These are phyloP conservation scores for Tor tambroides DNA, from an alignment of 2,113 vertebrate genomes.

Conservation along the genomic window DNA sequence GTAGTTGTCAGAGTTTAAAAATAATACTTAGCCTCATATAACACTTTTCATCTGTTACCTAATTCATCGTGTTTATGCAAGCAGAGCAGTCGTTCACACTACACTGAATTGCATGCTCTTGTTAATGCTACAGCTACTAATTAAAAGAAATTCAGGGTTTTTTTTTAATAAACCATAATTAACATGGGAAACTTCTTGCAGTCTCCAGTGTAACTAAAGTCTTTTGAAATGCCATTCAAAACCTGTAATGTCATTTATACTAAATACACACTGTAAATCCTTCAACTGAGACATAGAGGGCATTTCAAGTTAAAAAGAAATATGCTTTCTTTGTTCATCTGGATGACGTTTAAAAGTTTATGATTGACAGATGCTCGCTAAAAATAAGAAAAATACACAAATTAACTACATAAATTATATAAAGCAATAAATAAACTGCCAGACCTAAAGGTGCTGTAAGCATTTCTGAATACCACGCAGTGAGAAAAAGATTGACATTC, in stretches of 20 bases:
- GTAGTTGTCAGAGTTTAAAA: constrained; percentile 23
- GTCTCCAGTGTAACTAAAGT: background rate
- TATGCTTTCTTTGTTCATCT: background rate
- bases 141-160: constrained; percentile 19
- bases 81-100: constrained; percentile 31
- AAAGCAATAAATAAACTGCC: background rate
- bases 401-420: background rate
- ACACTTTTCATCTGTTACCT: constrained; percentile 24
- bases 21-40: constrained; percentile 10
- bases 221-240: constrained; percentile 25
- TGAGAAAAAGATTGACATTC: constrained; percentile 16
- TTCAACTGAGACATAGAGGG: background rate
- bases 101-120: constrained; percentile 18
- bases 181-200: constrained; percentile 5
- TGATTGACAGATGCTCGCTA: background rate
- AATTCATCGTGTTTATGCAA: constrained; percentile 44
- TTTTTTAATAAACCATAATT: constrained; percentile 23
- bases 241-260: background rate
- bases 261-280: background rate
- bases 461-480: background rate
- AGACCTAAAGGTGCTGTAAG: background rate
- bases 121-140: constrained; percentile 39
- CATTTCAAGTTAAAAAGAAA: background rate
- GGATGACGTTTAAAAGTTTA: background rate
- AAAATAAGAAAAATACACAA: background rate